Evolutionary conservation across 2,797 vertebrate species (phyloP), one percentile per base, ranked within the genome.

Genomic region (Eupleurogrammus muticus): DNA sequence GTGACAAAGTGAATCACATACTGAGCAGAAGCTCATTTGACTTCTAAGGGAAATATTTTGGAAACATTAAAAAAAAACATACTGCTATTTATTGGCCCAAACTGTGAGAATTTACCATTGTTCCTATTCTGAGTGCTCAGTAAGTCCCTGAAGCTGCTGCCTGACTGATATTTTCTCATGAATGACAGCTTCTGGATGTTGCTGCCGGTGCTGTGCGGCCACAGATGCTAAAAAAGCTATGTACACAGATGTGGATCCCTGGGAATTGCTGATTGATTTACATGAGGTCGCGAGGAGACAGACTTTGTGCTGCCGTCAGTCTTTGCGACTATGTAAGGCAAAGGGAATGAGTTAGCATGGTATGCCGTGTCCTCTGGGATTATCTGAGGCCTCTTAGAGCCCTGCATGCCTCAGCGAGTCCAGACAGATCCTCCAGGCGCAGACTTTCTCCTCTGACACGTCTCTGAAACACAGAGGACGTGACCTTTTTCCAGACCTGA

Each of bases 361-460:
- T 89, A 90, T 87, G 70, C 44, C 12, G 34, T 1, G 49, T 85
- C 83, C 81, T 73, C 5, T 59, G 80, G 84, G 77, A 85, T 28
- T 6, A 55, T 5, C 17, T 57, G 13, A 0, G 5, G 67, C 73
- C 66, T 81, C 55, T 11, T 32, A 80, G 42, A 49, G 14, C 54
- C 44, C 70, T 64, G 35, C 71, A 64, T 50, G 34, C 62, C 65
- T 65, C 51, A 47, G 17, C 84, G 75, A 75, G 87, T 88, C 69
- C 61, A 73, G 80, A 79, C 90, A 83, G 16, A 52, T 72, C 67
- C 20, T 13, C 0, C 14, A 52, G 35, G 28, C 28, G 56, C 34
- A 73, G 51, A 36, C 23, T 51, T 64, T 65, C 48, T 44, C 16
- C 54, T 21, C 58, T 42, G 47, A 38, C 54, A 61, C 5, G 23